Percentiles rank a stretch among this genome's conserved stretches.
Evolutionary conservation across 2,113 vertebrate genomes (phyloP).

Genomic region (Daphoenositta chrysoptera): DNA sequence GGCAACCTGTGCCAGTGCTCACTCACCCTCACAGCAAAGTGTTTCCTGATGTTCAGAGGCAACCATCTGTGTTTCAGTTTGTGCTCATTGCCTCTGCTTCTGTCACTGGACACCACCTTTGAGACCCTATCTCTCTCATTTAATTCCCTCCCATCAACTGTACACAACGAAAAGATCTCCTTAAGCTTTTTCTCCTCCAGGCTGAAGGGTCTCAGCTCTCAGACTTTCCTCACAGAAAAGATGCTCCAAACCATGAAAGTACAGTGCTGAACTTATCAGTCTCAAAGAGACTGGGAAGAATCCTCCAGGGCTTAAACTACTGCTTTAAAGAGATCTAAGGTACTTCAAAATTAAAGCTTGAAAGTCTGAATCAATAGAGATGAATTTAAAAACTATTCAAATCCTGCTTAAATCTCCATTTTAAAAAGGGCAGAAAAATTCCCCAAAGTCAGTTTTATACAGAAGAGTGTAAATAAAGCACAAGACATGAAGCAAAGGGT

Average conservation of each 20-base stretch:
- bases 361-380: not conserved
- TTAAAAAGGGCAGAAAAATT: not conserved
- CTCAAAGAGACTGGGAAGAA: not conserved
- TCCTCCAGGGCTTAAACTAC: not conserved
- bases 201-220: not conserved
- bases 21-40: not conserved
- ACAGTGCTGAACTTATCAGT: not conserved
- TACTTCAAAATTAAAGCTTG: constrained; percentile 7
- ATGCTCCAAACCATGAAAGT: not conserved
- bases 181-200: not conserved
- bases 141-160: not conserved
- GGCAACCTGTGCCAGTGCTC: not conserved
- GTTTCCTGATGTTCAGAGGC: not conserved
- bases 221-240: not conserved
- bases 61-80: not conserved
- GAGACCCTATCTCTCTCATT: not conserved
- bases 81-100: not conserved
- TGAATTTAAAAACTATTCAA: not conserved
- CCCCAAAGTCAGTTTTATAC: not conserved
- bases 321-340: not conserved
- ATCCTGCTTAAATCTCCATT: not conserved
- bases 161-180: not conserved
- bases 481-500: not conserved
- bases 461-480: not conserved
- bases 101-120: not conserved